Evolutionary conservation across 2,113 vertebrate genomes (phyloP).

Genomic region (Forbesichthys papilliferus): DNA sequence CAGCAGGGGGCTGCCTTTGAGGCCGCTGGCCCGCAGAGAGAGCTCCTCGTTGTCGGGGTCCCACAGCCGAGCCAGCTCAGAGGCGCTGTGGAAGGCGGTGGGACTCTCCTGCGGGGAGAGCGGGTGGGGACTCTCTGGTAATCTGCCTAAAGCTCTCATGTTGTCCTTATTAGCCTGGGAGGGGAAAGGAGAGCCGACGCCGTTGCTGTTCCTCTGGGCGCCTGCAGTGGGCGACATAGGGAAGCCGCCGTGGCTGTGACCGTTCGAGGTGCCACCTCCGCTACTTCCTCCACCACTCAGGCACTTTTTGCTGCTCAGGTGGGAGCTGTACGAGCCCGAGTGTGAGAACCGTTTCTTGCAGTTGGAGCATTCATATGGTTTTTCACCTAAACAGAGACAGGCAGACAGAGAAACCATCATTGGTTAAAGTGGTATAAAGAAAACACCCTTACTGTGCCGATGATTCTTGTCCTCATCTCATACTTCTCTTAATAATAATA

Average conservation of each 20-base stretch:
- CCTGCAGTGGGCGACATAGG: constrained; percentile 66
- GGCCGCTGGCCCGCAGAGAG: constrained; percentile 53
- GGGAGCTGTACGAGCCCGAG: constrained; percentile 84
- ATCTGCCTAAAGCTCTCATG: constrained; percentile 19
- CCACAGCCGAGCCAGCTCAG: constrained; percentile 60
- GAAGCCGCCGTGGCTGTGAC: constrained; percentile 59
- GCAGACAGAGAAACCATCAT: background rate
- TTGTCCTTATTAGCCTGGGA: constrained; percentile 42
- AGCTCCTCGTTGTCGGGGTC: constrained; percentile 57
- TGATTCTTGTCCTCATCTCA: constrained; percentile 19
- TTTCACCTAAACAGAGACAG: constrained; percentile 74
- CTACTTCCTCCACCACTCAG: constrained; percentile 60
- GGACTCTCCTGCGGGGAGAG: constrained; percentile 46
- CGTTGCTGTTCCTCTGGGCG: constrained; percentile 55
- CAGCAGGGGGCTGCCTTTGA: constrained; percentile 68
- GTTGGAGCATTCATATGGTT: constrained; percentile 82
- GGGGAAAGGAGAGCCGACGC: constrained; percentile 52
- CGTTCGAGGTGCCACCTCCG: constrained; percentile 52
- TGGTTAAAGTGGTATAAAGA: background rate
- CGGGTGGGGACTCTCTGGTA: constrained; percentile 46
- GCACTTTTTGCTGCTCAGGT: constrained; percentile 85
- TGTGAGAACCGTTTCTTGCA: constrained; percentile 85
- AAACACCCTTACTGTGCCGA: constrained; percentile 16
- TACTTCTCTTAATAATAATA: constrained; percentile 10
- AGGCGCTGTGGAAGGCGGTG: constrained; percentile 21